phyloP scores from a whole-genome alignment of 2,797 vertebrate species.

The Tympanoctomys barrerae region DNA sequence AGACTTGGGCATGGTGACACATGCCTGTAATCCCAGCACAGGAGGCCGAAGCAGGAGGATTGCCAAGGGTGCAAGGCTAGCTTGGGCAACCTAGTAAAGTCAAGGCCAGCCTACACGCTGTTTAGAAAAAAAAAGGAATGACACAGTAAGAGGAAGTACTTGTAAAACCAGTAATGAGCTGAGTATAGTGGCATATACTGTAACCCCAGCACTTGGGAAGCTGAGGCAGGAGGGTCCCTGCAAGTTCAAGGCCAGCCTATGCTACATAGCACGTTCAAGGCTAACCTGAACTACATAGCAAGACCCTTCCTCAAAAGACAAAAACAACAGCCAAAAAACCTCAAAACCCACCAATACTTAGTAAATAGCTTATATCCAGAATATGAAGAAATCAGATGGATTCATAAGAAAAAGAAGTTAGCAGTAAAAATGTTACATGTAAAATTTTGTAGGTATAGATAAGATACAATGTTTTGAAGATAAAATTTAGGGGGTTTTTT shows the following conservation, averaged over 20 bases:
- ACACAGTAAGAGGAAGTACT: not conserved
- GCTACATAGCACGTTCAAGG: not conserved
- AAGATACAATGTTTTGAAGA: not conserved
- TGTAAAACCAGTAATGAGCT: not conserved
- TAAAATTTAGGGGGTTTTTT: not conserved
- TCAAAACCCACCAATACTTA: not conserved
- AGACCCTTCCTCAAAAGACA: not conserved
- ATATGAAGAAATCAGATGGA: not conserved
- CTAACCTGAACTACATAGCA: not conserved
- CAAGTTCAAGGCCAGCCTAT: not conserved
- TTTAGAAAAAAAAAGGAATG: not conserved
- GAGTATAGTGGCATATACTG: not conserved
- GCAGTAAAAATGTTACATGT: not conserved
- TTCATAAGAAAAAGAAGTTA: not conserved
- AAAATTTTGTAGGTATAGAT: not conserved
- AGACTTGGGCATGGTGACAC: not conserved
- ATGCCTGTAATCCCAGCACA: not conserved
- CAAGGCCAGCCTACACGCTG: not conserved
- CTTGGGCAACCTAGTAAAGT: not conserved
- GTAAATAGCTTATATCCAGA: slow-evolving; percentile 30
- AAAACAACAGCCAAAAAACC: not conserved
- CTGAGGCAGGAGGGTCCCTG: not conserved
- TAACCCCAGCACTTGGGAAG: not conserved
- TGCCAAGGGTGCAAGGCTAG: not conserved
- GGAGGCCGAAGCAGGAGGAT: not conserved